Conservation (phyloP, 2,797 vertebrate species). For the Myoxocephalus aenaeus region DNA sequence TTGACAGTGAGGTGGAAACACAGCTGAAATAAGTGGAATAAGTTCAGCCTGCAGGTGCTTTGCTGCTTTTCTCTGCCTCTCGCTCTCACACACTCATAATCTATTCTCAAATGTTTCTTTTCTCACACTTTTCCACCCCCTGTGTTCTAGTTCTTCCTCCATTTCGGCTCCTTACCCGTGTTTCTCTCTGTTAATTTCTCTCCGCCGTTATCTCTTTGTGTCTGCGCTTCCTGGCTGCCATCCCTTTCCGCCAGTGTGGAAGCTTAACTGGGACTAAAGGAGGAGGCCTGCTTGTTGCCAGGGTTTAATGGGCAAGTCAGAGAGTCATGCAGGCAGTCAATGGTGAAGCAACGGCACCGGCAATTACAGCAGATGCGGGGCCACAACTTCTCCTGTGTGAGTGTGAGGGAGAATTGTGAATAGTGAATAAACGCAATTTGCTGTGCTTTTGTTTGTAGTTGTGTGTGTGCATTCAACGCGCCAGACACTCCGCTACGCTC, state of each 20-base stretch:
- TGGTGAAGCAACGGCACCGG: conserved; percentile 5
- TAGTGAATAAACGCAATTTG: conserved; percentile 38
- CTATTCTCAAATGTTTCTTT: conserved; percentile 17
- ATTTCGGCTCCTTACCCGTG: not conserved
- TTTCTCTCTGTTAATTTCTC: not conserved
- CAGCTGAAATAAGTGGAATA: conserved; percentile 28
- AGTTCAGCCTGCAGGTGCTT: conserved; percentile 50
- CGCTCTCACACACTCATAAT: conserved; percentile 10
- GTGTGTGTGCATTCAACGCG: conserved; percentile 21
- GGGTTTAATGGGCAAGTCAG: conserved; percentile 23
- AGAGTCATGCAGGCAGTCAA: conserved; percentile 17
- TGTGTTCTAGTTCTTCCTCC: not conserved
- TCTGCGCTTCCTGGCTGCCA: not conserved
- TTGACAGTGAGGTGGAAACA: conserved; percentile 38
- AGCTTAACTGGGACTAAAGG: not conserved
- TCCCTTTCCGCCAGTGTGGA: not conserved
- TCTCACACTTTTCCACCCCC: too few relatives aligned
- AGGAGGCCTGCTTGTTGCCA: conserved; percentile 4
- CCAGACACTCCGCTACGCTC: conserved; percentile 36
- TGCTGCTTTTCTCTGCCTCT: not conserved
- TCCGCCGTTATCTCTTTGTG: not conserved
- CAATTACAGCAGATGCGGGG: conserved; percentile 28
- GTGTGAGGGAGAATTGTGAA: not conserved
- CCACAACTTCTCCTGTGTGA: conserved; percentile 17
- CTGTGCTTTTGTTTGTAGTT: conserved; percentile 48